A percentile compares a stretch with the other conserved stretches of the same genome.
These are phyloP conservation scores for Mola mola DNA, from an alignment of 2,113 vertebrate genomes.

Conservation along the genomic window DNA sequence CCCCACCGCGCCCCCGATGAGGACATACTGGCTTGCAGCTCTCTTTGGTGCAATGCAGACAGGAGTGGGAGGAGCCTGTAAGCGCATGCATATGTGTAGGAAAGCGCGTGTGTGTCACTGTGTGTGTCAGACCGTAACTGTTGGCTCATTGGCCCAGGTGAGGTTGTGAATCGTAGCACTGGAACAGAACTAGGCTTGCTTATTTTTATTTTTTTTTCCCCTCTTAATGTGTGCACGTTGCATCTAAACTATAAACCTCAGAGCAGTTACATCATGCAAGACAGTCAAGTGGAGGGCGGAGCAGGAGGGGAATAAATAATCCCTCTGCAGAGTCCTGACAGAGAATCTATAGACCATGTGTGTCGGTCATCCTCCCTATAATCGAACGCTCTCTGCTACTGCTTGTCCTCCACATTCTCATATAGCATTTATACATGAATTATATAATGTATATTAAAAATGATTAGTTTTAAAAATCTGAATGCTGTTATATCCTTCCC, in stretches of 20 bases:
- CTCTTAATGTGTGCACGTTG: background rate
- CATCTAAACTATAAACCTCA: conserved; percentile 33
- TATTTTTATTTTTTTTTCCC: conserved; percentile 3
- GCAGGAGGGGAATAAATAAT: conserved; percentile 26
- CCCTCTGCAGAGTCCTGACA: conserved; percentile 56
- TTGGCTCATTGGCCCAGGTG: too few relatives aligned
- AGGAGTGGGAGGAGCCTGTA: conserved; percentile 60
- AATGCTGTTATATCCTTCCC: background rate
- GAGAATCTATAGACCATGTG: conserved; percentile 65
- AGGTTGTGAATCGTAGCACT: conserved; percentile 32
- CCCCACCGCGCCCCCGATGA: background rate
- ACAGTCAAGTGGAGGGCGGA: conserved; percentile 36
- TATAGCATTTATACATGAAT: background rate
- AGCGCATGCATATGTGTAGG: conserved; percentile 27
- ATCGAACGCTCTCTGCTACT: background rate
- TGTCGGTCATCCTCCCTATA: conserved; percentile 50
- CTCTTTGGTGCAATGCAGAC: conserved; percentile 81
- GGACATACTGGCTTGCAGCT: conserved; percentile 59
- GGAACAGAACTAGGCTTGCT: conserved; percentile 14
- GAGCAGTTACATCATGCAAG: conserved; percentile 55
- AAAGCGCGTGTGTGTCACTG: conserved; percentile 1
- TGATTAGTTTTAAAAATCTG: background rate
- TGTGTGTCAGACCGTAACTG: conserved; percentile 39
- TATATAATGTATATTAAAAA: background rate
- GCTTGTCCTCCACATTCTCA: background rate